phyloP scores from a whole-genome alignment of 2,797 vertebrate species.

The Lerista edwardsae region DNA sequence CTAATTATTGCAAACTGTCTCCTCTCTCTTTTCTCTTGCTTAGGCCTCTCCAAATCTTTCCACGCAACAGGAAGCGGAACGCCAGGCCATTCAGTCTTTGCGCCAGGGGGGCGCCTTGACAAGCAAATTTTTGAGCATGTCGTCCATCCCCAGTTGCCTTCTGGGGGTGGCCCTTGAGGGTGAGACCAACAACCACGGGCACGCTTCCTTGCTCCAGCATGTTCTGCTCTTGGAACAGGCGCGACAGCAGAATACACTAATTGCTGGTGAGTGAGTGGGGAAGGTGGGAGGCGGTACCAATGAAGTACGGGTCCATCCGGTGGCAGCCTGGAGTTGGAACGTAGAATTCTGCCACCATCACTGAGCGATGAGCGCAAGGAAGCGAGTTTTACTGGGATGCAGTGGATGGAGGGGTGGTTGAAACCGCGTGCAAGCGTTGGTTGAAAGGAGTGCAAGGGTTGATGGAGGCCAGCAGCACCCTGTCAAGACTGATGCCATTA shows the following conservation, averaged over 20 bases:
- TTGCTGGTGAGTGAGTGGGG: conserved; percentile 83
- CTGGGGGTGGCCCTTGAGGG: conserved; percentile 84
- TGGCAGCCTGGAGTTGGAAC: neutral
- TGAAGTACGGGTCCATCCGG: rapidly evolving
- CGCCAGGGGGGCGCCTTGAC: conserved; percentile 87
- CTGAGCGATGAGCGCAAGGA: neutral
- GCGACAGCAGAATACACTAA: conserved; percentile 90
- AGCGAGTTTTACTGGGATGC: neutral
- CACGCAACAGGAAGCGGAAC: conserved; percentile 89
- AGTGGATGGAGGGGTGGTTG: neutral
- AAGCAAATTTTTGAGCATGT: conserved; percentile 91
- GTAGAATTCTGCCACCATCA: neutral
- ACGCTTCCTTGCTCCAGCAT: conserved; percentile 91
- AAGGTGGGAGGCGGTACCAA: neutral
- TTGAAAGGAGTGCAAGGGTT: neutral
- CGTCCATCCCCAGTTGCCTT: conserved; percentile 87
- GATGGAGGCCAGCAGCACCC: neutral
- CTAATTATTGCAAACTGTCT: neutral
- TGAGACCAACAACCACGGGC: conserved; percentile 82
- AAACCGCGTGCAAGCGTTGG: too few relatives aligned
- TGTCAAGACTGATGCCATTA: neutral
- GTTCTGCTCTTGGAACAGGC: conserved; percentile 94
- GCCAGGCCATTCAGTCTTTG: conserved; percentile 86
- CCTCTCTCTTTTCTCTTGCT: too few relatives aligned
- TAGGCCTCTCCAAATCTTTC: conserved; percentile 86